phyloP scores from a whole-genome alignment of 2,888 invertebrate genomes.

The Celastrina argiolus region DNA sequence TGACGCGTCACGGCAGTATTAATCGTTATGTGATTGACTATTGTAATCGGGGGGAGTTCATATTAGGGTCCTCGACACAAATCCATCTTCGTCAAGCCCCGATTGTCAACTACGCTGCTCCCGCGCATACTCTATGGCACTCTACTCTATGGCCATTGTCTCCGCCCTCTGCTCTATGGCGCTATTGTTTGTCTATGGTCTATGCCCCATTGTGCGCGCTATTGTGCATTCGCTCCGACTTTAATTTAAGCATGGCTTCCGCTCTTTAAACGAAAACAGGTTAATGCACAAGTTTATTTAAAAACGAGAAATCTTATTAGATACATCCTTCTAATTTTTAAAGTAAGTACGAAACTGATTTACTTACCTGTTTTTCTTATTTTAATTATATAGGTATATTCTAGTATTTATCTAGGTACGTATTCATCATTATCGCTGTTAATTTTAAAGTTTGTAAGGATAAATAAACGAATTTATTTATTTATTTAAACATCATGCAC shows the following conservation, averaged over 20 bases:
- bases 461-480: no score
- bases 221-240: conserved; percentile 20
- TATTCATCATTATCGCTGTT: no score
- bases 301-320: not conserved
- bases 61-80: not conserved
- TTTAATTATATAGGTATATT: no score
- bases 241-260: conserved; percentile 1
- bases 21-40: conserved; percentile 11
- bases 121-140: not conserved
- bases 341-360: no score
- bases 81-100: not conserved
- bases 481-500: no score
- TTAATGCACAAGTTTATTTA: not conserved
- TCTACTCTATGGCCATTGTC: not conserved
- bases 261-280: not conserved
- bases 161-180: conserved; percentile 16
- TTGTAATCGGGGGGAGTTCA: not conserved
- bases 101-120: not conserved
- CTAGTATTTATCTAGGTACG: no score
- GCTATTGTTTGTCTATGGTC: conserved; percentile 29
- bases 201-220: conserved; percentile 29
- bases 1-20: conserved; percentile 15
- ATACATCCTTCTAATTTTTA: no score
- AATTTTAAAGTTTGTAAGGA: no score
- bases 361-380: no score